Conservation (phyloP, 2,888 invertebrate species). For the Diaprepes abbreviatus region DNA sequence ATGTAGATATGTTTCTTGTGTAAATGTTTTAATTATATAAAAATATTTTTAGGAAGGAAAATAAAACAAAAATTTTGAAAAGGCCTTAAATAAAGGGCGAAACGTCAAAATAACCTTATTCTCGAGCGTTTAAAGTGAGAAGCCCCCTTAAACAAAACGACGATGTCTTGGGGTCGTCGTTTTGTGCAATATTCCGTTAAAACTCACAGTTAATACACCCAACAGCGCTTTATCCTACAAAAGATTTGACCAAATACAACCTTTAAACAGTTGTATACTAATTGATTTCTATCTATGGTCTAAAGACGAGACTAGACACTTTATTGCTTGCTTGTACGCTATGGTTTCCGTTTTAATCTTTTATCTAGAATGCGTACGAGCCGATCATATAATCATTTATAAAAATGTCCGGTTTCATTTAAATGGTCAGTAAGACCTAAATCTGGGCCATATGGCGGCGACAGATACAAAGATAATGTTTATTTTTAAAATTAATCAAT, state of each 20-base stretch:
- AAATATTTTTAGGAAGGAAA: too few relatives aligned
- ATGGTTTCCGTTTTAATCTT: constrained; percentile 44
- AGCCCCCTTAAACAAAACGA: too few relatives aligned
- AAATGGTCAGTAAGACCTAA: constrained; percentile 39
- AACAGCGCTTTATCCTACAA: constrained; percentile 36
- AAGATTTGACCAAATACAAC: constrained; percentile 44
- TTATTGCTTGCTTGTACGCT: constrained; percentile 43
- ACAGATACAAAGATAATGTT: constrained; percentile 1
- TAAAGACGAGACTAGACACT: constrained; percentile 38
- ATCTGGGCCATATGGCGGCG: constrained; percentile 34
- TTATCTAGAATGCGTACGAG: constrained; percentile 35
- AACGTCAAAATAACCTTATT: too few relatives aligned
- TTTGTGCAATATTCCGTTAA: constrained; percentile 44
- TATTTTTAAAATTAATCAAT: background rate
- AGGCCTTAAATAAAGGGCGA: too few relatives aligned
- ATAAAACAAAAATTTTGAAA: too few relatives aligned
- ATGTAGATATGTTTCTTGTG: too few relatives aligned
- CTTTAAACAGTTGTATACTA: constrained; percentile 46
- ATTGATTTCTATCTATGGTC: constrained; percentile 45
- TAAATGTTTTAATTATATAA: too few relatives aligned
- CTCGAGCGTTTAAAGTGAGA: too few relatives aligned
- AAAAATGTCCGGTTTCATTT: constrained; percentile 46
- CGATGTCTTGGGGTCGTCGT: constrained; percentile 26
- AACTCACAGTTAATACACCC: constrained; percentile 41
- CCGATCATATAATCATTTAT: constrained; percentile 16